Evolutionary conservation across 2,888 invertebrate genomes (phyloP).

Genomic region (Rhamphomyia laevipes): DNA sequence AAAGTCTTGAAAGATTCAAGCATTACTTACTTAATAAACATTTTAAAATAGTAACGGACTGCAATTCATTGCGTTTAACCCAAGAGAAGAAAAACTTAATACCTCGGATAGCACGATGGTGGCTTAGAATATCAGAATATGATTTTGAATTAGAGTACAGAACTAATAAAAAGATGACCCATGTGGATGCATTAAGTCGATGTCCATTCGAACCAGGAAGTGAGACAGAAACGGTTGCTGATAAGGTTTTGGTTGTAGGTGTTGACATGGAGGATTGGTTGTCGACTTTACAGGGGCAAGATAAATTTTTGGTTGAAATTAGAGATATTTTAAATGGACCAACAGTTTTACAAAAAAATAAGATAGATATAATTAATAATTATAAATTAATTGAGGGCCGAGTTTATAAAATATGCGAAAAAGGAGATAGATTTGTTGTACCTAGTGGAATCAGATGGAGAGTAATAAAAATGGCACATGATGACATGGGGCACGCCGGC

Average conservation of each 20-base stretch:
- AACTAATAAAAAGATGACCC: neutral
- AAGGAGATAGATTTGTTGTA: conserved; percentile 8
- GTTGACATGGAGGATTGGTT: conserved; percentile 11
- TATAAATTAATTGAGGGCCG: conserved; percentile 10
- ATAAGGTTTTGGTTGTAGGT: conserved; percentile 3
- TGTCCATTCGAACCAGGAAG: too few species aligned
- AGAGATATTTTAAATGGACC: neutral
- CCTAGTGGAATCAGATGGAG: conserved; percentile 7
- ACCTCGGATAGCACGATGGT: conserved; percentile 6
- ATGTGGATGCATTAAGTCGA: neutral
- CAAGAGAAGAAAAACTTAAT: conserved; percentile 1
- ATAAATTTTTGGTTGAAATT: conserved; percentile 5
- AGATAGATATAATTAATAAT: conserved; percentile 7
- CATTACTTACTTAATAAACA: conserved; percentile 1
- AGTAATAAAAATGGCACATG: conserved; percentile 7
- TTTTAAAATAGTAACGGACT: conserved; percentile 6
- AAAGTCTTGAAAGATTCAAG: conserved; percentile 2
- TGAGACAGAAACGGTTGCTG: neutral
- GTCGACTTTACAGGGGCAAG: conserved; percentile 11
- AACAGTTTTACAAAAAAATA: neutral
- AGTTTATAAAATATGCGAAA: neutral
- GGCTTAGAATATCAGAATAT: conserved; percentile 3
- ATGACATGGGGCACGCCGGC: too few species aligned
- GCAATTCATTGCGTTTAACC: neutral
- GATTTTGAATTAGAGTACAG: conserved; percentile 3